A percentile compares a stretch with the other conserved stretches of the same genome.
These are phyloP conservation scores for Crossoptilon crossoptilon DNA, from an alignment of 2,797 vertebrate genomes.

Conservation along the genomic window DNA sequence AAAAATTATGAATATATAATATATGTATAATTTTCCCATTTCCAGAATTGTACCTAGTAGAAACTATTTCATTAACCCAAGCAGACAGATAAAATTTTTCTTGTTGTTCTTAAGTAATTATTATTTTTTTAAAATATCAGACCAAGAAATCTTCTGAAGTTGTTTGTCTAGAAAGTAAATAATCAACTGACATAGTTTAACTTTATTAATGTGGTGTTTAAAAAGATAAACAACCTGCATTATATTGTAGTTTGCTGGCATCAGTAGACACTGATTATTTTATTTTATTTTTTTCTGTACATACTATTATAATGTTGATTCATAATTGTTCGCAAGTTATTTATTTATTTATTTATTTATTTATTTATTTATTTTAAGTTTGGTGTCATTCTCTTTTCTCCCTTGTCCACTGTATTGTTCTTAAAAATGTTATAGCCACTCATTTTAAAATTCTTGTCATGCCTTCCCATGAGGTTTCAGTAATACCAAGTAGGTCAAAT, in stretches of 20 bases:
- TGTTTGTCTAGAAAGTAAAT: not conserved
- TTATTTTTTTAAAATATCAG: not conserved
- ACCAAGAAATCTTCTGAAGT: not conserved
- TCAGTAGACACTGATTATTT: no score
- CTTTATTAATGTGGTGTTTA: no score
- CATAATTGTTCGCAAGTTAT: not conserved
- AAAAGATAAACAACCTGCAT: not conserved
- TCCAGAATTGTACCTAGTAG: not conserved
- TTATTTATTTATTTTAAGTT: fast-evolving
- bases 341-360: not conserved
- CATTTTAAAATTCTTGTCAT: slow-evolving; percentile 18
- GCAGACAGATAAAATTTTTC: not conserved
- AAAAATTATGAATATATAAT: not conserved
- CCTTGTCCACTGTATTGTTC: not conserved
- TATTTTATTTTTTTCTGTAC: not conserved
- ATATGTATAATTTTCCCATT: not conserved
- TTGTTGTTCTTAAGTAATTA: not conserved
- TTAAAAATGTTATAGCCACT: not conserved
- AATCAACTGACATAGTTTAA: not conserved
- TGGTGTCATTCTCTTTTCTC: not conserved
- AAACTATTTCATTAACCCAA: not conserved
- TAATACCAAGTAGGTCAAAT: slow-evolving; percentile 35
- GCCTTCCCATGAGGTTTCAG: not conserved
- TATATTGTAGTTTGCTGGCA: not conserved
- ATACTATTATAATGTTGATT: not conserved